A percentile compares a stretch with the other conserved stretches of the same genome.
Conservation (phyloP, 2,888 invertebrate genomes). For the Mythimna albipuncta region DNA sequence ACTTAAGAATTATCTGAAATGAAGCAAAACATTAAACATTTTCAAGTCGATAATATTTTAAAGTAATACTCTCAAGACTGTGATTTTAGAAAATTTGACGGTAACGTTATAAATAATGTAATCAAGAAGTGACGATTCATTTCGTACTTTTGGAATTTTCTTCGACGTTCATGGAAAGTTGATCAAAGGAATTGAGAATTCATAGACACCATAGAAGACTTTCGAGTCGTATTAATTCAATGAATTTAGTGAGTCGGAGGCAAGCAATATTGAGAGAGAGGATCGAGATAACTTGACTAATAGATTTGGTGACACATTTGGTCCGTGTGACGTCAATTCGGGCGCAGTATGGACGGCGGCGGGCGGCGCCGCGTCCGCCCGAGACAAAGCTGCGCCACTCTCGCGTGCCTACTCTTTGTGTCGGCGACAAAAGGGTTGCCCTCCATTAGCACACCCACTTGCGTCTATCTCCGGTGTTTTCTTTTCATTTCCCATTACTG, state of each 20-base stretch:
- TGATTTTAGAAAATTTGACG: slow-evolving; percentile 39
- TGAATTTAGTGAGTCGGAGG: not conserved
- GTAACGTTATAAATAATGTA: slow-evolving; percentile 56
- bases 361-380: slow-evolving; percentile 20
- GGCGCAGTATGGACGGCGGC: not conserved
- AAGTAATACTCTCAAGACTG: slow-evolving; percentile 47
- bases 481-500: slow-evolving; percentile 72
- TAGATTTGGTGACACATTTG: slow-evolving; percentile 12
- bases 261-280: not conserved
- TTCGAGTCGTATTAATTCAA: not conserved
- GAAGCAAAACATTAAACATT: slow-evolving; percentile 68
- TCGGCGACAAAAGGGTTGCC: slow-evolving; percentile 64
- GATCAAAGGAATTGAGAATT: slow-evolving; percentile 42
- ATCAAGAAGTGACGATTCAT: slow-evolving; percentile 60
- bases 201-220: slow-evolving; percentile 1
- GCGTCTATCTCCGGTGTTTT: slow-evolving; percentile 73
- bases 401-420: slow-evolving; percentile 54
- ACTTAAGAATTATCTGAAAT: slow-evolving; percentile 70
- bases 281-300: slow-evolving; percentile 13
- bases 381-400: slow-evolving; percentile 36
- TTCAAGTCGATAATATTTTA: slow-evolving; percentile 51
- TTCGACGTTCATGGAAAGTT: slow-evolving; percentile 45
- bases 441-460: slow-evolving; percentile 71
- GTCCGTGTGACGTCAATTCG: slow-evolving; percentile 6
- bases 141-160: slow-evolving; percentile 43